Percentiles rank a stretch among this genome's conserved stretches.
Conservation (phyloP, 2,113 vertebrate genomes). For the Hipposideros armiger region DNA sequence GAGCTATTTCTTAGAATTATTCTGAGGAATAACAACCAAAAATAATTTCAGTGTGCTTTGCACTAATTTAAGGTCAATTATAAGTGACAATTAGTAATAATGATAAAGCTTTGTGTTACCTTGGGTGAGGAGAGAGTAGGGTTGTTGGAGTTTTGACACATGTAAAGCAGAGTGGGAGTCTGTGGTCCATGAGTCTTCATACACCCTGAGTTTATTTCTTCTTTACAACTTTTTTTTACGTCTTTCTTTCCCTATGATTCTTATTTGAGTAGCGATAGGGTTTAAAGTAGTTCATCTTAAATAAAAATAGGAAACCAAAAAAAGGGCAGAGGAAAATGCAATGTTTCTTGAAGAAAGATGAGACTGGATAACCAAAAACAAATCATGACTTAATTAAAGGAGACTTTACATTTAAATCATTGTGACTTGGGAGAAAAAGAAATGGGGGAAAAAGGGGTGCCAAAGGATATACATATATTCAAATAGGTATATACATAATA, state of each 20-base stretch:
- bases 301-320: not conserved
- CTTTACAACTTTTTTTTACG: not conserved
- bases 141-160: not conserved
- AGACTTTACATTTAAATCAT: not conserved
- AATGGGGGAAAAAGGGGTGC: not conserved
- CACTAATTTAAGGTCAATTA: constrained; percentile 18
- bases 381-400: not conserved
- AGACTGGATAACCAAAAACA: not conserved
- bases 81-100: not conserved
- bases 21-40: constrained; percentile 18
- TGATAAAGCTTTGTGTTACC: not conserved
- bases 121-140: not conserved
- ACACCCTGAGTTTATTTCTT: not conserved
- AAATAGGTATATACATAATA: no score
- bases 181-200: not conserved
- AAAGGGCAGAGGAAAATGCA: not conserved
- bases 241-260: not conserved
- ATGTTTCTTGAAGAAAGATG: not conserved
- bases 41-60: not conserved
- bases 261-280: not conserved
- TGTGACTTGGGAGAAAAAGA: not conserved
- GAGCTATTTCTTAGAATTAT: constrained; percentile 41
- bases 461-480: not conserved
- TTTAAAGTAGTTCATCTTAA: constrained; percentile 36
- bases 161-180: not conserved